These are phyloP conservation scores for Cephus sareptanus DNA, from an alignment of 2,888 invertebrate genomes.

Conservation along the genomic window DNA sequence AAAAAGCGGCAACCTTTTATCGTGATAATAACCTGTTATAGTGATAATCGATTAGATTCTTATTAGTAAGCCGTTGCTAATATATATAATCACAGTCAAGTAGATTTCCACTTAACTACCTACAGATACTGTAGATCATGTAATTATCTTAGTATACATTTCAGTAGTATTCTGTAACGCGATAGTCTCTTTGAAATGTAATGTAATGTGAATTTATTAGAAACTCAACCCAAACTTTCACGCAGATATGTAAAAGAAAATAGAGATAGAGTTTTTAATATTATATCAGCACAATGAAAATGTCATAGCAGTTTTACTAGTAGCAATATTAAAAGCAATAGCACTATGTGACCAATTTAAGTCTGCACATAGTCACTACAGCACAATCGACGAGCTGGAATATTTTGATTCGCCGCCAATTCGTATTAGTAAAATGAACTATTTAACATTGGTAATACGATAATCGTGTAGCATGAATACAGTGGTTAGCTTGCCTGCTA, in stretches of 20 bases:
- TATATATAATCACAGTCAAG: not conserved
- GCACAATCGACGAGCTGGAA: not conserved
- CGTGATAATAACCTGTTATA: not conserved
- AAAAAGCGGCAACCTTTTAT: not conserved
- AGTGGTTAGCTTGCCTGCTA: not conserved
- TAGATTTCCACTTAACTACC: not conserved
- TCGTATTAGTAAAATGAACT: not conserved
- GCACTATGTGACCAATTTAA: not conserved
- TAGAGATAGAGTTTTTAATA: not conserved
- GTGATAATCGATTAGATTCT: not conserved
- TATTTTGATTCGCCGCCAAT: not conserved
- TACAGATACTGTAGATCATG: not conserved
- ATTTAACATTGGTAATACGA: not conserved
- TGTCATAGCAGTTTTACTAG: not conserved
- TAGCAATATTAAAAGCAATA: not conserved
- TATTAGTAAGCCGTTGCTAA: not conserved
- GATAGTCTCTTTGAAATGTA: not conserved
- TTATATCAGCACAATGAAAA: not conserved
- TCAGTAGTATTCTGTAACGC: not conserved
- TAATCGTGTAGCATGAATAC: not conserved
- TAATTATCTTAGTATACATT: not conserved
- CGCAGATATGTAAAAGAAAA: not conserved
- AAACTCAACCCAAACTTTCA: not conserved
- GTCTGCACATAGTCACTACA: not conserved
- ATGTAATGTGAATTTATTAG: not conserved